A percentile compares a stretch with the other conserved stretches of the same genome.
These are phyloP conservation scores for Lichenostomus cassidix DNA, from an alignment of 2,113 vertebrate species.

Conservation along the genomic window DNA sequence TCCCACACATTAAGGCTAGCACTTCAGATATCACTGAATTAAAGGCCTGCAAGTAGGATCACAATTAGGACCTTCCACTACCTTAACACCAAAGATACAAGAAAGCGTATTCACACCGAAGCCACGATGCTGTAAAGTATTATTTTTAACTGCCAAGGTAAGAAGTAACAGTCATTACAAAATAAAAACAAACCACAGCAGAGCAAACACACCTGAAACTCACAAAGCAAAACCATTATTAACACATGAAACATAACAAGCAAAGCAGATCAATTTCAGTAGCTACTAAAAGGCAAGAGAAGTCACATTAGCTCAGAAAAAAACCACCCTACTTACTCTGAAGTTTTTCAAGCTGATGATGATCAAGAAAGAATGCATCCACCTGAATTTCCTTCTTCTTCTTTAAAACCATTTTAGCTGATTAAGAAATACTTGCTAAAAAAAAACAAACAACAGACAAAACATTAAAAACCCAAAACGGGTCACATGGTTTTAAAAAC, in stretches of 20 bases:
- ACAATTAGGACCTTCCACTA: neutral
- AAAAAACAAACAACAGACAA: neutral
- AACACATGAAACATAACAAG: neutral
- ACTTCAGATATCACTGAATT: neutral
- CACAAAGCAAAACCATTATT: neutral
- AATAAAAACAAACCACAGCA: neutral
- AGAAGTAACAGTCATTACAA: neutral
- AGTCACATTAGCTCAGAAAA: neutral
- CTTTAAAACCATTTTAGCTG: conserved; percentile 86
- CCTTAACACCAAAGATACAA: neutral
- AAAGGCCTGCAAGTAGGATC: neutral
- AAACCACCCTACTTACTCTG: conserved; percentile 68
- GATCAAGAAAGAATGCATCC: conserved; percentile 78
- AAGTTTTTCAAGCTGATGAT: conserved; percentile 77
- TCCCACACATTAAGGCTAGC: neutral
- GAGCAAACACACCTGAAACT: neutral
- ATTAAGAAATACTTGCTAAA: neutral
- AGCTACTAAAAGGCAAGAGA: neutral
- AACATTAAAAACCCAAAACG: neutral
- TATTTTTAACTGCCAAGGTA: neutral
- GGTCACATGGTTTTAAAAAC: neutral
- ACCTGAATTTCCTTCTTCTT: conserved; percentile 87
- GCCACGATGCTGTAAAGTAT: fast-evolving
- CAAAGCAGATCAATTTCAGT: neutral
- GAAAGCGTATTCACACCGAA: neutral